Base-by-base conservation (phyloP, 2,113 vertebrate genomes). In the Hemiscyllium ocellatum region DNA sequence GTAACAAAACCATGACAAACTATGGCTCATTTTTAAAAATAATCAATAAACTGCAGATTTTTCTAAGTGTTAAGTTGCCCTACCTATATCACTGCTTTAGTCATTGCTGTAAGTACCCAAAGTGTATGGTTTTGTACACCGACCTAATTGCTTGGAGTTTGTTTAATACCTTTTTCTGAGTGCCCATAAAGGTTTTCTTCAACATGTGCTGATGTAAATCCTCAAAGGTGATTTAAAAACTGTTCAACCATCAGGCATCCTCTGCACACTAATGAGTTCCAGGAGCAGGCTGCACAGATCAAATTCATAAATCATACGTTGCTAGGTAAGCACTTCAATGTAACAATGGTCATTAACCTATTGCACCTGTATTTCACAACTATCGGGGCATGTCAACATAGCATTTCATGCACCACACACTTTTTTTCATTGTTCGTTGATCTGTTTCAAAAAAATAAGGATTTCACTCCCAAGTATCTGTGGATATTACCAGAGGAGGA, bases 101-200 rank as follows among this genome's bases (percentile, higher is more conserved):
- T 8, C 19, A 22, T 68, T 93, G 61, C 2, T 22, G 1, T 19
- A 93, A 1, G 37, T 93, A 66, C 37, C 66, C 37, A 93, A 93
- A 66, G 61, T 33, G 61, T n/a, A 19, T 66, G 61, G 56, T 37
- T 93, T 93, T 65, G 17, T 93, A 93, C n/a, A 66, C 61, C 66
- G 22, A 93, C 33, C 61, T 93, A 93, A 68, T 93, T 7, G 20
- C 37, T 93, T 22, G n/a, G 61, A 37, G 89, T 68, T 93, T 68
- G 66, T 66, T 93, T 93, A 68, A 93, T 37, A n/a, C 19, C 89
- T 66, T 93, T 93, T 66, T 33, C 37, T 93, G 89, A 20, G 22
- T 93, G n/a, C 66, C 42, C 33, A 93, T 91, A 65, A 91, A 91
- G 52, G 56, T 91, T 91, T 91, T 65, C 83, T 90, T 91, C 15